Base-by-base conservation (phyloP, 1,140 invertebrate genomes). In the Magallana ariakensis region DNA sequence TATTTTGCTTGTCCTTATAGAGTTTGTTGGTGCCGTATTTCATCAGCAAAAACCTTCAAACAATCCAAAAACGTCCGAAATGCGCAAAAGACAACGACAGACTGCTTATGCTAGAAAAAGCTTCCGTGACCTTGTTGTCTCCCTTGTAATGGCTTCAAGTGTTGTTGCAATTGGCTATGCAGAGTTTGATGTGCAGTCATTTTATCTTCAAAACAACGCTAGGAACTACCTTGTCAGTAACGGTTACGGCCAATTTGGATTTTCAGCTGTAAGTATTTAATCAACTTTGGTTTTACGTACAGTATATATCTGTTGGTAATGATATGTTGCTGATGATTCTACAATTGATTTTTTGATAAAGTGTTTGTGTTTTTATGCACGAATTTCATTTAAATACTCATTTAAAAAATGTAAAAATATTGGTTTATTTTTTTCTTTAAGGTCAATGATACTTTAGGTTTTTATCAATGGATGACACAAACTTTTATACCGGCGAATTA, bases 401-500 rank as follows among this genome's bases (percentile, higher is more conserved):
- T 46, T 46, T 46, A 46, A 46, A n/a, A 46, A 46, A 46, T 46
- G 33, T 46, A 46, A 46, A 46, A 46, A 46, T 46, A 46, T 46
- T 46, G 2, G 33, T 55, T 56, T 19, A 0, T 16, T 70, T 46
- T 70, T 16, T 75, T 53, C 19, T 60, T 19, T 66, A 7, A 70
- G 58, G 58, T 85, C 7, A 70, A 85, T 70, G 26, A 26, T 16
- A 54, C 58, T 6, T 9, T 26, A 7, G 46, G 33, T n/a, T 85
- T 33, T 16, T 33, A 66, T 16, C 1, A n/a, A 11, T 91, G 89
- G 90, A 22, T 89, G 22, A 89, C 90, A 16, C 16, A 53, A 55
- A 90, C 88, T 16, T 84, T 91, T 11, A 54, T 90, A 9, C 86
- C 87, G 2, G 57, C 62, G n/a, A 82, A 84, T 66, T 92, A 91